Percentiles rank a stretch among this genome's conserved stretches.
Conservation (phyloP, 2,888 invertebrate species). For the Parnassius apollo region DNA sequence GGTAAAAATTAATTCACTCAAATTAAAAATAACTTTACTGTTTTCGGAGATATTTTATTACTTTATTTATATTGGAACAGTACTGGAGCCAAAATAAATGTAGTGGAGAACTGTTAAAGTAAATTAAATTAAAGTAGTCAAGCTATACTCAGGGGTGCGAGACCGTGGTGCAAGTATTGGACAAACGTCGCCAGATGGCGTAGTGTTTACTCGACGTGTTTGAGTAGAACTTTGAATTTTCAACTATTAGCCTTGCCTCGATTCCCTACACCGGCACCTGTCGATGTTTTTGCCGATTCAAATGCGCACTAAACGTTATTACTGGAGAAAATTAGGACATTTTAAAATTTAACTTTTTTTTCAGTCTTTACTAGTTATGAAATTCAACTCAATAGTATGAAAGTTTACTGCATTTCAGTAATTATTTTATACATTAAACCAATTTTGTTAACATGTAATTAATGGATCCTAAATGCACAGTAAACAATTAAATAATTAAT, state of each 20-base stretch:
- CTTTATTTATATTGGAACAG: too few species aligned
- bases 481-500: too few species aligned
- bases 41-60: too few species aligned
- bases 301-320: conserved; percentile 31
- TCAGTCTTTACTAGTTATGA: too few species aligned
- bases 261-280: conserved; percentile 61
- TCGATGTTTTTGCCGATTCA: conserved; percentile 57
- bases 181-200: conserved; percentile 73
- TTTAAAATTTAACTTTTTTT: background rate
- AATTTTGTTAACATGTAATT: too few species aligned
- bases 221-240: conserved; percentile 76
- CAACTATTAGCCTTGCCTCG: conserved; percentile 62
- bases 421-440: too few species aligned
- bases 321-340: background rate
- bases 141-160: conserved; percentile 39
- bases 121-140: conserved; percentile 40
- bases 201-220: conserved; percentile 74
- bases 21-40: too few species aligned
- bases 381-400: too few species aligned
- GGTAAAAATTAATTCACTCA: too few species aligned
- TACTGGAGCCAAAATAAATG: too few species aligned
- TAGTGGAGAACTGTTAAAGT: conserved; percentile 1
- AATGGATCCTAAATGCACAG: too few species aligned
- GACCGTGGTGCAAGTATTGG: conserved; percentile 48
- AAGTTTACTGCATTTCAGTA: too few species aligned